Evolutionary conservation across 2,113 vertebrate species (phyloP).

Genomic region (Piaya cayana): DNA sequence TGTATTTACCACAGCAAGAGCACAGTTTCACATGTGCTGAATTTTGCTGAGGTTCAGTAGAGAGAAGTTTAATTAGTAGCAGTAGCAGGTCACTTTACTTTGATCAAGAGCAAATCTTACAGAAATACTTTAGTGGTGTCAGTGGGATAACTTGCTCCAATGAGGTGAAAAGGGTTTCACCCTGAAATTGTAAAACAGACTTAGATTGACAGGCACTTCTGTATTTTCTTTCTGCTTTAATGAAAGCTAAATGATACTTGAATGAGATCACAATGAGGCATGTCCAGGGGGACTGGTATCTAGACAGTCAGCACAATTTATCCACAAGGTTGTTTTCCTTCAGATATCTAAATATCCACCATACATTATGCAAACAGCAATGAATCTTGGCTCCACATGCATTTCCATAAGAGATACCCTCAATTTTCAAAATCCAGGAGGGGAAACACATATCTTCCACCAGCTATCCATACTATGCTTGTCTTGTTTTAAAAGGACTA

Average conservation of each 20-base stretch:
- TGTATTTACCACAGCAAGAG: background rate
- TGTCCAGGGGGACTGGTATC: background rate
- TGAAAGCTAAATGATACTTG: conserved; percentile 51
- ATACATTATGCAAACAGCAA: background rate
- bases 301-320: background rate
- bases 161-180: conserved; percentile 18
- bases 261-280: conserved; percentile 32
- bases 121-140: background rate
- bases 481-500: background rate
- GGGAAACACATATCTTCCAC: background rate
- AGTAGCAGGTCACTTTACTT: background rate
- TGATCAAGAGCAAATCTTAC: background rate
- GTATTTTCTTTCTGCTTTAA: conserved; percentile 30
- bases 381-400: background rate
- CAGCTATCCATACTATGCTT: background rate
- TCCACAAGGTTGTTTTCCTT: conserved; percentile 9
- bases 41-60: background rate
- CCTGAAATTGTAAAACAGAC: conserved; percentile 15
- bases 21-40: background rate
- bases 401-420: background rate
- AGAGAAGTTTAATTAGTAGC: conserved; percentile 9
- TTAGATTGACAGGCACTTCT: conserved; percentile 20
- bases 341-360: background rate
- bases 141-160: background rate
- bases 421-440: background rate